Percentiles rank a stretch among this genome's conserved stretches.
Evolutionary conservation across 2,113 vertebrate species (phyloP).

Genomic region (Rhinogobius similis): DNA sequence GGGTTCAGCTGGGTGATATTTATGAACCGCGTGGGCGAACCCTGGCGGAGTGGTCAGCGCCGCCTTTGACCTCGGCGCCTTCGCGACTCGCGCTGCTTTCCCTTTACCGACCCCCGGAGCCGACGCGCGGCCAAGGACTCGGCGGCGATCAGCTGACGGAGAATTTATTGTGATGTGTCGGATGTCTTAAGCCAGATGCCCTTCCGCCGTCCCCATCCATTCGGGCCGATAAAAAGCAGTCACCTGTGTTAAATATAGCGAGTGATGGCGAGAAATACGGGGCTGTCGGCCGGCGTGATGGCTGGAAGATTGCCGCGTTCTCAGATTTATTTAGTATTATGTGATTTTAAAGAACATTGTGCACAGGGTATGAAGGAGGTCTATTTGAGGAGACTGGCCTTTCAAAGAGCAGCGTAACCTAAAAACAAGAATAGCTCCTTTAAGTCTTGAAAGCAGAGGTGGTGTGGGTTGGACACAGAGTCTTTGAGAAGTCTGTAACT

Average conservation of each 20-base stretch:
- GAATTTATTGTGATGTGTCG: slow-evolving; percentile 9
- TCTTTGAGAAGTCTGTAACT: slow-evolving; percentile 1
- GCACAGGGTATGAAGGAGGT: neutral
- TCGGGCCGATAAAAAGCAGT: neutral
- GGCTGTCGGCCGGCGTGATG: neutral
- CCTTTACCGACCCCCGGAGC: slow-evolving; percentile 12
- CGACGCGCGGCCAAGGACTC: slow-evolving; percentile 30
- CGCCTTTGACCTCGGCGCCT: slow-evolving; percentile 40
- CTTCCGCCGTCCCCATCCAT: neutral
- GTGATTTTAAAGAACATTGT: neutral
- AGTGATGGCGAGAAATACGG: neutral
- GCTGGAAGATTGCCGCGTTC: neutral
- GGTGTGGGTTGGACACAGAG: neutral
- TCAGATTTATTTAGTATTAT: neutral
- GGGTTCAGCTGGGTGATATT: slow-evolving; percentile 58
- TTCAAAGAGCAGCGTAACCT: slow-evolving; percentile 4
- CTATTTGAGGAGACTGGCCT: slow-evolving; percentile 5
- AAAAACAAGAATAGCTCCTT: slow-evolving; percentile 3
- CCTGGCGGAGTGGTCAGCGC: slow-evolving; percentile 35
- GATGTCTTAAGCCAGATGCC: slow-evolving; percentile 11
- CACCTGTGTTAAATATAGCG: neutral
- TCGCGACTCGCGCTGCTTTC: slow-evolving; percentile 25
- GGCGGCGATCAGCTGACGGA: slow-evolving; percentile 10
- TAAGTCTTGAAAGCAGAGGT: neutral
- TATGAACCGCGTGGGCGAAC: slow-evolving; percentile 62